Percentiles rank a stretch among this genome's conserved stretches.
phyloP scores from a whole-genome alignment of 2,888 invertebrate genomes.

The Ornithoptera priamus region DNA sequence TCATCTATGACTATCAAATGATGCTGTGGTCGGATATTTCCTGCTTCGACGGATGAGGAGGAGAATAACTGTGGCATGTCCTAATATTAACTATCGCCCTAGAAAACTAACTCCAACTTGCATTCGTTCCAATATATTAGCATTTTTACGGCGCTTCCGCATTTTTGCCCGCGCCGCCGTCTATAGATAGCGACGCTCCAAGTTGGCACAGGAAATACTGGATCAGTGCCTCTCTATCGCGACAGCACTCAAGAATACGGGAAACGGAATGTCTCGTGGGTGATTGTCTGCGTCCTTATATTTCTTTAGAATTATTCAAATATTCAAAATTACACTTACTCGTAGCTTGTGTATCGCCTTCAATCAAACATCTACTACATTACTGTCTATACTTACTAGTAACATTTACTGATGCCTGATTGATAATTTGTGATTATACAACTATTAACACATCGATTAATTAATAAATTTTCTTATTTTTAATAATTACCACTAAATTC shows the following conservation, averaged over 20 bases:
- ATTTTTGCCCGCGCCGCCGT: slow-evolving; percentile 13
- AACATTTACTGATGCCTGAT: too few relatives aligned
- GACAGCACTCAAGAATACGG: slow-evolving; percentile 25
- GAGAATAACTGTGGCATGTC: too few relatives aligned
- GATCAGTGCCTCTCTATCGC: slow-evolving; percentile 23
- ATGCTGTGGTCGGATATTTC: too few relatives aligned
- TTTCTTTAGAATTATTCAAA: slow-evolving; percentile 15
- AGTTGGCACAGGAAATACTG: slow-evolving; percentile 25
- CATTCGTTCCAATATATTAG: slow-evolving; percentile 21
- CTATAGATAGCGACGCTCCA: slow-evolving; percentile 24
- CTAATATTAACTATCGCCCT: background rate
- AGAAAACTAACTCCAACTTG: background rate
- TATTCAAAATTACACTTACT: background rate
- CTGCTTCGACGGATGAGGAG: too few relatives aligned
- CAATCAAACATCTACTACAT: too few relatives aligned
- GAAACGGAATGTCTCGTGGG: background rate
- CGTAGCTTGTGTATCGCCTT: too few relatives aligned
- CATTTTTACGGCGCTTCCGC: slow-evolving; percentile 21
- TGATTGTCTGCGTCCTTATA: slow-evolving; percentile 15
- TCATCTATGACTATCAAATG: too few relatives aligned
- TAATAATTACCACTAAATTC: too few relatives aligned
- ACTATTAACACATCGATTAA: too few relatives aligned
- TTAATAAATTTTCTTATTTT: too few relatives aligned
- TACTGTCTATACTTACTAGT: too few relatives aligned
- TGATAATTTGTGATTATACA: too few relatives aligned